Base-by-base conservation (phyloP, 2,888 invertebrate species). In the Coelogynopora nodosa region DNA sequence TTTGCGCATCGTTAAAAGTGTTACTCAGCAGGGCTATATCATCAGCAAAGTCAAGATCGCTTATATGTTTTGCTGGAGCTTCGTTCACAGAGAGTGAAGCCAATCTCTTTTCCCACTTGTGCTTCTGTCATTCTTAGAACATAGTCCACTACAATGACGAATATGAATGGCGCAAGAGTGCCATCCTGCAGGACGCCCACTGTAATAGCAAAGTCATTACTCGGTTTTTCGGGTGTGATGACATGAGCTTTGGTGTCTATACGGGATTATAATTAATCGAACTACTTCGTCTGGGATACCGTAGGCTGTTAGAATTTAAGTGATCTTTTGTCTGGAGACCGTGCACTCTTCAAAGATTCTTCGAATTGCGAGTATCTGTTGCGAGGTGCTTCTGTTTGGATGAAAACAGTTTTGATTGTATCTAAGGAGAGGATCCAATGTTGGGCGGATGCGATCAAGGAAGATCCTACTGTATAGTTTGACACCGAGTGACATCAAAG, bases 141-240 rank as follows among this genome's bases (percentile, higher is more conserved):
- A 74, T 26, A 23, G 74, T 74, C 74, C 74, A 74, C 74, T 74
- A 74, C 27, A 26, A 74, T 74, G 27, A 74, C 74, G 27, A 74
- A 74, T 74, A 74, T 74, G 74, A 74, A 74, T 74, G 74, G 74
- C 5, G 74, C 74, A 74, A 26, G 27, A 74, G 74, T 74, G 74
- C 23, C 74, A 74, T 26, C 74, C 74, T 74, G 74, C 74, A 74
- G 5, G 74, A 74, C 74, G 5, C 74, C 74, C 27, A 26, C 74
- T 74, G 74, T 74, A 74, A 74, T 74, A 74, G 74, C 74, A 74
- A 74, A 74, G 74, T 74, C 74, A 74, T 74, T 26, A 74, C 74
- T 74, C 27, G 74, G 74, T 74, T 26, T 26, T 74, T 74, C 74
- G 23, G 74, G 74, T 74, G 74, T 74, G 74, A n/a, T 74, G 74